Conservation (phyloP, 2,888 invertebrate species). For the Lasioglossum marginatum region DNA sequence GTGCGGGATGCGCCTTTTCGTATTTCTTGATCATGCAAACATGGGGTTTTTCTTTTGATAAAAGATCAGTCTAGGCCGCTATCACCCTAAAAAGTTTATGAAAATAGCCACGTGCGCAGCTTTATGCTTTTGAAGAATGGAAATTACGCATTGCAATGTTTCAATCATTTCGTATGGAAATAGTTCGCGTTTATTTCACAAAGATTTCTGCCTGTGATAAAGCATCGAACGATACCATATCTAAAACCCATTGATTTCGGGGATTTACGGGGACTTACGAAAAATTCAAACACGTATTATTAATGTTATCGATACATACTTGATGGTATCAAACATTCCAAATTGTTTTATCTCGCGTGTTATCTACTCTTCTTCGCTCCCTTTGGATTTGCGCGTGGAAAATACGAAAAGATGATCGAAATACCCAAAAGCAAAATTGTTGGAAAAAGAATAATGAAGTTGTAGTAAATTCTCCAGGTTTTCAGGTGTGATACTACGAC, state of each 20-base stretch:
- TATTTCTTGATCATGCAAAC: too few species aligned
- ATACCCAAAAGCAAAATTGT: not conserved
- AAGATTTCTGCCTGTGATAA: not conserved
- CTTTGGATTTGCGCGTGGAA: not conserved
- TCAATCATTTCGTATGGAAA: too few species aligned
- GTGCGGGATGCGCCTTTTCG: too few species aligned
- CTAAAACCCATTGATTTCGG: constrained; percentile 6
- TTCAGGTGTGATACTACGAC: not conserved
- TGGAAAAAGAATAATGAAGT: not conserved
- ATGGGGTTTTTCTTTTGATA: too few species aligned
- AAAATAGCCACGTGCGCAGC: too few species aligned
- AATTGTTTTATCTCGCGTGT: not conserved
- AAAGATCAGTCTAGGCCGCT: too few species aligned
- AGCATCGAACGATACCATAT: constrained; percentile 8
- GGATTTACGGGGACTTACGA: too few species aligned
- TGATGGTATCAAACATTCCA: not conserved
- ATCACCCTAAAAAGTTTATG: too few species aligned
- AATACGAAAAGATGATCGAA: not conserved
- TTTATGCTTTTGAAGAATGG: too few species aligned
- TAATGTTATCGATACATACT: not conserved
- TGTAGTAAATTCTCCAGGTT: not conserved
- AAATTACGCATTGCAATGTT: too few species aligned
- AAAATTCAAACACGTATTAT: not conserved
- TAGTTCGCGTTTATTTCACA: not conserved
- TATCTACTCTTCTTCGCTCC: not conserved